Evolutionary conservation across 2,888 invertebrate species (phyloP), one percentile per base, ranked within the genome.

Genomic region (Pseudococcus longispinus): DNA sequence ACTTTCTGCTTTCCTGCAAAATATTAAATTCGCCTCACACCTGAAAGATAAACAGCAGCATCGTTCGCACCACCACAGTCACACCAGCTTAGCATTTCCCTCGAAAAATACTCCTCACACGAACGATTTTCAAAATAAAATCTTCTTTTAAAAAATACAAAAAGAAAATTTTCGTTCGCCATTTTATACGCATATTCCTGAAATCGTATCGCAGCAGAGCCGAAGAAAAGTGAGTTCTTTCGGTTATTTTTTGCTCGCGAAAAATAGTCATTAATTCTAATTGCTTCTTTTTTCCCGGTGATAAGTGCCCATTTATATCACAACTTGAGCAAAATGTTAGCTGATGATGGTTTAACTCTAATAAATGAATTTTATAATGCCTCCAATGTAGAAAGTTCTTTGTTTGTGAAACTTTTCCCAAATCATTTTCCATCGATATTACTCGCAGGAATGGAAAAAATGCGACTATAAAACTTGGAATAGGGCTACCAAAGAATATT

Each of bases 251-350:
- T 60, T 15, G 13, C 44, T 46, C 23, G 23, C 9, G 60, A 60
- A 60, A 60, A 20, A 60, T 23, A 11, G 60, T 60, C 23, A 60
- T 60, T 60, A 60, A 60, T 60, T 60, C 60, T 60, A 60, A 60
- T 60, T 23, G 20, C 23, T 23, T 23, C 60, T 60, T 60, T 60
- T 13, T 60, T 23, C 23, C 23, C 13, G 2, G 9, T 23, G 60
- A n/a, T 55, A 55, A 55, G 55, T 55, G 55, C n/a, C 55, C 55
- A 55, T 55, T 55, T 55, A 55, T n/a, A 55, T 55, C 55, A n/a
- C n/a, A n/a, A 15, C n/a, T 55, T n/a, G n/a, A 8, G 13, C n/a
- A 20, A 55, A 46, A 46, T 46, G 46, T 46, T 46, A 46, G 18
- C n/a, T n/a, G 55, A 6, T n/a, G n/a, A n/a, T 55, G 55, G n/a